Conservation (phyloP, 2,113 vertebrate genomes). For the Pluvialis apricaria region DNA sequence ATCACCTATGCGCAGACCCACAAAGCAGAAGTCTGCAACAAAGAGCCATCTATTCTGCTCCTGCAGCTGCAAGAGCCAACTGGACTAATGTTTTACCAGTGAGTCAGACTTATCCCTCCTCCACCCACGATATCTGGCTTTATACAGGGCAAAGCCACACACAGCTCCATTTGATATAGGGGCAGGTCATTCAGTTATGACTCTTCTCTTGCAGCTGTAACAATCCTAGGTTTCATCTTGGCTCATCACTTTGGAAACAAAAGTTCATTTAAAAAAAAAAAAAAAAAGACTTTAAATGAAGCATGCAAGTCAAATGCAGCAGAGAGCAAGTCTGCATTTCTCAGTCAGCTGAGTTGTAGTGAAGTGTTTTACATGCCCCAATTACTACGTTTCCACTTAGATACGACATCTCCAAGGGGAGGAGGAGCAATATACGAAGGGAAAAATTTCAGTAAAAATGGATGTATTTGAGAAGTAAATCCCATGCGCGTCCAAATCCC, state of each 20-base stretch:
- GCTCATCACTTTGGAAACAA: neutral
- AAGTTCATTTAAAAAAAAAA: neutral
- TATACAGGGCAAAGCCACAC: neutral
- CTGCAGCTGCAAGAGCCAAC: slow-evolving; percentile 16
- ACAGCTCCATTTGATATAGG: neutral
- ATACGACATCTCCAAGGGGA: slow-evolving; percentile 24
- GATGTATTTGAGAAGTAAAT: neutral
- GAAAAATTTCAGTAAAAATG: neutral
- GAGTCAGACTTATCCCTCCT: slow-evolving; percentile 39
- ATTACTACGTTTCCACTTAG: slow-evolving; percentile 43
- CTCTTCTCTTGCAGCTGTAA: neutral
- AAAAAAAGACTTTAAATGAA: neutral
- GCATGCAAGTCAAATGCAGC: neutral
- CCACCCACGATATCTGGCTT: neutral
- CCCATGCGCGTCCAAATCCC: neutral
- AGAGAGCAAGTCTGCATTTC: slow-evolving; percentile 12
- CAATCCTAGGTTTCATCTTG: neutral
- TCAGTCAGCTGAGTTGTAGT: slow-evolving; percentile 40
- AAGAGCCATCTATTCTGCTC: slow-evolving; percentile 4
- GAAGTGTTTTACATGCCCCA: slow-evolving; percentile 54
- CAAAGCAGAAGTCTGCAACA: slow-evolving; percentile 7
- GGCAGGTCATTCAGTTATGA: neutral
- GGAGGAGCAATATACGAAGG: slow-evolving; percentile 1
- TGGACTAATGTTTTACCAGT: slow-evolving; percentile 34
- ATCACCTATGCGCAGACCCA: slow-evolving; percentile 18